Evolutionary conservation across 2,113 vertebrate genomes (phyloP).

Genomic region (Galbula dea): DNA sequence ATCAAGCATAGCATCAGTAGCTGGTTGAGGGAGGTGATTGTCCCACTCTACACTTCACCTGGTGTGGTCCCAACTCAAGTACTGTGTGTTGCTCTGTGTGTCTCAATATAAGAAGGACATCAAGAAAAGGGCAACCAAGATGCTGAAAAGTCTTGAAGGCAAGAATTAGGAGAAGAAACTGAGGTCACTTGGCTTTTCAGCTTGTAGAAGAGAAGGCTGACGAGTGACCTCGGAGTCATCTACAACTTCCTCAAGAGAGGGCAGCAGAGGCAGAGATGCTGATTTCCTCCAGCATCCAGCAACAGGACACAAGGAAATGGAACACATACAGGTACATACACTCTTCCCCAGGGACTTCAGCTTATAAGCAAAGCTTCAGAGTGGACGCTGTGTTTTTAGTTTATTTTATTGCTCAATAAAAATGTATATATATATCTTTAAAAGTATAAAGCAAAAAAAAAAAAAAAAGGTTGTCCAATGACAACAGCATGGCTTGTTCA

Average conservation of each 20-base stretch:
- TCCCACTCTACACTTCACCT: neutral
- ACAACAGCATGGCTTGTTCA: neutral
- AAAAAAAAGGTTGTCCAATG: neutral
- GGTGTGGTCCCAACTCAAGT: accelerated
- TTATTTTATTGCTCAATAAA: neutral
- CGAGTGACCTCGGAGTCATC: too few relatives aligned
- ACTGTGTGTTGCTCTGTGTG: neutral
- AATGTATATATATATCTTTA: neutral
- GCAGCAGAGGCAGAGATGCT: accelerated
- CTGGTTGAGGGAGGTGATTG: accelerated
- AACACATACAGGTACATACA: neutral
- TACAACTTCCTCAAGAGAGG: neutral
- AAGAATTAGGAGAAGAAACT: neutral
- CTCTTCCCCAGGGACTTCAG: neutral
- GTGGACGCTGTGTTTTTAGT: neutral
- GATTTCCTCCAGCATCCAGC: neutral
- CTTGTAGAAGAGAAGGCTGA: neutral
- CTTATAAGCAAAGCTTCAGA: neutral
- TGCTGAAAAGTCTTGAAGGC: neutral
- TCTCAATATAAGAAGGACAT: neutral
- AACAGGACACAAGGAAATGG: neutral
- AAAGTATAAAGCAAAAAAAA: neutral
- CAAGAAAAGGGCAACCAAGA: accelerated
- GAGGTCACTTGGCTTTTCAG: neutral
- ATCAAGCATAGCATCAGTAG: too few relatives aligned